These are phyloP conservation scores for Leucophenga varia DNA, from an alignment of 1,140 invertebrate species.

Conservation along the genomic window DNA sequence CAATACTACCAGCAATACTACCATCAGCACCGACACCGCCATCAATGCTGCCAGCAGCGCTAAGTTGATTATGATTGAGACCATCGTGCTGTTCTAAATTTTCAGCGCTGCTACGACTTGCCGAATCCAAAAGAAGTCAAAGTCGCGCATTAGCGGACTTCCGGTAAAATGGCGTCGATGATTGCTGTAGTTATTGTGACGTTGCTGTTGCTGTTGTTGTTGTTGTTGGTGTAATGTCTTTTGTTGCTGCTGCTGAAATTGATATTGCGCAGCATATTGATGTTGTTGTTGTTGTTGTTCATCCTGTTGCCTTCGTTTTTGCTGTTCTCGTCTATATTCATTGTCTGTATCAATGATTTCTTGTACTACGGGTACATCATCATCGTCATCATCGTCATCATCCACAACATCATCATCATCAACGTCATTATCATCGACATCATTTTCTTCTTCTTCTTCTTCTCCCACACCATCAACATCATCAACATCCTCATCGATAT, in stretches of 20 bases:
- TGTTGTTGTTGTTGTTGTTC: slow-evolving; percentile 2
- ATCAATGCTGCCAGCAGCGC: slow-evolving; percentile 24
- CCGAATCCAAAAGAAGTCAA: slow-evolving; percentile 55
- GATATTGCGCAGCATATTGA: slow-evolving; percentile 5
- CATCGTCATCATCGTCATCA: slow-evolving; percentile 19
- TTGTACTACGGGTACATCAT: too few relatives aligned
- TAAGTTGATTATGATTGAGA: slow-evolving; percentile 48
- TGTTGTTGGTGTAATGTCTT: slow-evolving; percentile 16
- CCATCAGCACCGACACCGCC: too few relatives aligned
- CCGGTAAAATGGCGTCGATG: slow-evolving; percentile 40
- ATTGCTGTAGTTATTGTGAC: slow-evolving; percentile 10
- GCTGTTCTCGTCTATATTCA: too few relatives aligned
- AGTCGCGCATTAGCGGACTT: slow-evolving; percentile 49
- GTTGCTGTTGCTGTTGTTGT: slow-evolving; percentile 11
- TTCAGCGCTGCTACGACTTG: slow-evolving; percentile 51
- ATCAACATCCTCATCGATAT: slow-evolving; percentile 45
- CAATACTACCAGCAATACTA: background rate
- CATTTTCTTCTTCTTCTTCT: slow-evolving; percentile 32
- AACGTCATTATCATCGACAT: slow-evolving; percentile 41
- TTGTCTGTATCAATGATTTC: too few relatives aligned
- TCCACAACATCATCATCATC: slow-evolving; percentile 16
- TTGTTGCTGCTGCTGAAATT: slow-evolving; percentile 18
- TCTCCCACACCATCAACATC: slow-evolving; percentile 38
- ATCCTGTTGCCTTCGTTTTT: background rate
- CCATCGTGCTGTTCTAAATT: slow-evolving; percentile 44